A percentile compares a stretch with the other conserved stretches of the same genome.
phyloP scores from a whole-genome alignment of 2,797 vertebrate species.

The Karalla daura region DNA sequence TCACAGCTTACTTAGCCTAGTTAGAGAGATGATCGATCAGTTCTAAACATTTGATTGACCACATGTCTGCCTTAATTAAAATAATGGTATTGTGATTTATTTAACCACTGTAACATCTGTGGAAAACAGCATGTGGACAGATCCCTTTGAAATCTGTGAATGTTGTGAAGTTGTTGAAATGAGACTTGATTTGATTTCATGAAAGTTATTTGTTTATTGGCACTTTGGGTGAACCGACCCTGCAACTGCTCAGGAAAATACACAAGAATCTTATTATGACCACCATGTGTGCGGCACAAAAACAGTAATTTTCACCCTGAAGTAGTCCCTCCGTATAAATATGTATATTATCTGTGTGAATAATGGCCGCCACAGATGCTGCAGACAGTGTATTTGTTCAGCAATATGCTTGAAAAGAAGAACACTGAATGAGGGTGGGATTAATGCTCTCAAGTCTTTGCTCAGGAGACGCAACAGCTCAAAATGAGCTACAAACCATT shows the following conservation, averaged over 20 bases:
- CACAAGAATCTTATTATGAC: neutral
- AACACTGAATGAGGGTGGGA: conserved; percentile 42
- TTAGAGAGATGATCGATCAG: no score
- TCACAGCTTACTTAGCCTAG: no score
- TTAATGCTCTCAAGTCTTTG: conserved; percentile 58
- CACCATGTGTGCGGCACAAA: neutral
- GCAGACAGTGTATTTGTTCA: conserved; percentile 44
- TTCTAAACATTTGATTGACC: no score
- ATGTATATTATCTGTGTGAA: conserved; percentile 12
- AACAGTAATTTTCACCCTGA: conserved; percentile 7
- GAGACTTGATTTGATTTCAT: no score
- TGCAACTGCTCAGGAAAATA: conserved; percentile 1
- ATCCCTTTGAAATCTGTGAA: no score
- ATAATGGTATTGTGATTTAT: no score
- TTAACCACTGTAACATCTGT: no score
- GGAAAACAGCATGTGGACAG: no score
- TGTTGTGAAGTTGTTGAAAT: no score
- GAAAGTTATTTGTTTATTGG: neutral
- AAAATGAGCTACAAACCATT: conserved; percentile 75
- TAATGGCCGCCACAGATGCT: conserved; percentile 21
- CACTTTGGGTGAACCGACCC: neutral
- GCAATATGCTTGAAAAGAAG: conserved; percentile 32
- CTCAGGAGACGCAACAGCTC: conserved; percentile 69
- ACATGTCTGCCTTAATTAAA: no score
- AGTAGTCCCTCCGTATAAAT: conserved; percentile 3